Conservation (phyloP, 2,888 invertebrate genomes). For the Erebia ligea region DNA sequence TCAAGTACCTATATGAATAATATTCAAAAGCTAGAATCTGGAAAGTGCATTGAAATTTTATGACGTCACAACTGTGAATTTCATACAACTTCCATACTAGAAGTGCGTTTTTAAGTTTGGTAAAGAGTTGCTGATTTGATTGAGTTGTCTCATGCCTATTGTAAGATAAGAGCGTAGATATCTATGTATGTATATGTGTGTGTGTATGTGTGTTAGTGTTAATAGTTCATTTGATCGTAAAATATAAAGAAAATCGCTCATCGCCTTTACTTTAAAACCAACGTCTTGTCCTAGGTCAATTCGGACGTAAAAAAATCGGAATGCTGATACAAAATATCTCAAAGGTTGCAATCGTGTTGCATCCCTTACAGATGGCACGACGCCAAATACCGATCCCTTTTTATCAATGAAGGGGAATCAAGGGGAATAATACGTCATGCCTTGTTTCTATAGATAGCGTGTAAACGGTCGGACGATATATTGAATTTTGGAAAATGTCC, state of each 20-base stretch:
- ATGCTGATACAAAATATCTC: conserved; percentile 60
- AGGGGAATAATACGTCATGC: conserved; percentile 23
- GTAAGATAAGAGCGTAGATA: too few species aligned
- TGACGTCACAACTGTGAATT: too few species aligned
- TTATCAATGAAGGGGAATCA: conserved; percentile 53
- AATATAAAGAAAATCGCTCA: conserved; percentile 9
- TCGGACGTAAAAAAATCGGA: conserved; percentile 58
- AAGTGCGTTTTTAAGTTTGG: too few species aligned
- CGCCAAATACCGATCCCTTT: conserved; percentile 55
- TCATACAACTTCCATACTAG: too few species aligned
- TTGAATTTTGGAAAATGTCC: conserved; percentile 17
- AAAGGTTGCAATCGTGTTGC: conserved; percentile 64
- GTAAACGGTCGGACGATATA: conserved; percentile 14
- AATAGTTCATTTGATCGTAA: neutral
- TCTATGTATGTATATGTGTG: too few species aligned
- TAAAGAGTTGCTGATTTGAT: too few species aligned
- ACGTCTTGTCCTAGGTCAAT: conserved; percentile 25
- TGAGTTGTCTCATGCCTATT: too few species aligned
- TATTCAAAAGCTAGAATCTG: too few species aligned
- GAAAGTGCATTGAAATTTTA: too few species aligned
- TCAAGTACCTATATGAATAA: too few species aligned
- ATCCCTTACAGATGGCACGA: conserved; percentile 54
- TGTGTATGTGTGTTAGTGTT: too few species aligned
- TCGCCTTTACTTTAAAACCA: neutral
- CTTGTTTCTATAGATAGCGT: conserved; percentile 21